Percentiles rank a stretch among this genome's conserved stretches.
phyloP scores from a whole-genome alignment of 2,888 invertebrate species.

The Gonocerus acuteangulatus region DNA sequence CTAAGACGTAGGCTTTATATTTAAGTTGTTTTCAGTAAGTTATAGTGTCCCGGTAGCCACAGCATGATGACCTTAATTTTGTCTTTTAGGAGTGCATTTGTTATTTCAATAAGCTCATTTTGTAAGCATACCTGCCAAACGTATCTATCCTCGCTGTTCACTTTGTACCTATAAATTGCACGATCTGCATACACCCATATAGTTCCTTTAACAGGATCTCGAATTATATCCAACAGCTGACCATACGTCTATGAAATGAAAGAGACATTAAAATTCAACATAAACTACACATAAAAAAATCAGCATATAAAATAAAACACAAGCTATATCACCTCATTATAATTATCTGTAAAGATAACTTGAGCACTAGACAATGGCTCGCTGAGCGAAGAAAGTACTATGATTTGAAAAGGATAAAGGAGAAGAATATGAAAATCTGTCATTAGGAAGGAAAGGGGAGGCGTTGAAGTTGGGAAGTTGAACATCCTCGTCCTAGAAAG shows the following conservation, averaged over 20 bases:
- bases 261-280: neutral
- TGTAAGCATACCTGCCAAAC: slow-evolving; percentile 60
- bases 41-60: too few species aligned
- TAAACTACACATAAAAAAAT: neutral
- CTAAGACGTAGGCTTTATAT: too few species aligned
- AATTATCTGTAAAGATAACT: slow-evolving; percentile 76
- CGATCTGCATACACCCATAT: slow-evolving; percentile 84
- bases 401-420: slow-evolving; percentile 73
- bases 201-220: slow-evolving; percentile 66
- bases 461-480: slow-evolving; percentile 43
- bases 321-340: slow-evolving; percentile 51
- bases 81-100: too few species aligned
- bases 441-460: slow-evolving; percentile 68
- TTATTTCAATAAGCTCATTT: too few species aligned
- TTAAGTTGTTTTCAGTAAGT: too few species aligned
- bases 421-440: slow-evolving; percentile 87
- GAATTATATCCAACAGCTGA: slow-evolving; percentile 67
- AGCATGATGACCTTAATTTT: too few species aligned
- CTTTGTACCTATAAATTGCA: slow-evolving; percentile 76
- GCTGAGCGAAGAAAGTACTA: slow-evolving; percentile 76
- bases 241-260: slow-evolving; percentile 54
- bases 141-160: slow-evolving; percentile 74
- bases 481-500: slow-evolving; percentile 40
- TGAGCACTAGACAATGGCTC: slow-evolving; percentile 51
- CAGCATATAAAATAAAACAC: neutral